phyloP scores from a whole-genome alignment of 1,140 invertebrate species.

The Wiebesia pumilae region DNA sequence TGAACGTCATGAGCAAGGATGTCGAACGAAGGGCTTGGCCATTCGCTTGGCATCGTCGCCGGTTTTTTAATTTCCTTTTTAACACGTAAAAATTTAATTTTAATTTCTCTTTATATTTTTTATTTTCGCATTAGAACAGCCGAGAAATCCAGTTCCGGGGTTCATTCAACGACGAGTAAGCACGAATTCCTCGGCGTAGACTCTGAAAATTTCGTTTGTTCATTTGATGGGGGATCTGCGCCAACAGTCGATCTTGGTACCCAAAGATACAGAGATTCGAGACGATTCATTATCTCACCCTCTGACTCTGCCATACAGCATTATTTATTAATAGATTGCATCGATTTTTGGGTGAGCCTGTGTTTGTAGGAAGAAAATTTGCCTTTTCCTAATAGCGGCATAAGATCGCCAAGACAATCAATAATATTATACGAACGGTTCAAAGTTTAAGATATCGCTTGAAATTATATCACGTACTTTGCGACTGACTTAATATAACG shows the following conservation, averaged over 20 bases:
- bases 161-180: neutral
- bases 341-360: neutral
- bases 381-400: neutral
- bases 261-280: slow-evolving; percentile 4
- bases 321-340: slow-evolving; percentile 32
- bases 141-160: neutral
- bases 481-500: slow-evolving; percentile 24
- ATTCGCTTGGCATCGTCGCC: slow-evolving; percentile 54
- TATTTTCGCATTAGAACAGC: neutral
- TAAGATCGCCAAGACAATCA: slow-evolving; percentile 32
- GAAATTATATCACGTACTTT: slow-evolving; percentile 29
- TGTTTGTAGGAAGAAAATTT: slow-evolving; percentile 18
- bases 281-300: slow-evolving; percentile 21
- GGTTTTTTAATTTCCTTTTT: slow-evolving; percentile 28
- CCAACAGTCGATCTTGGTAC: slow-evolving; percentile 43
- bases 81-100: slow-evolving; percentile 43
- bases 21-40: slow-evolving; percentile 47
- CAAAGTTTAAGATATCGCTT: slow-evolving; percentile 40
- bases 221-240: slow-evolving; percentile 20
- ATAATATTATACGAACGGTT: slow-evolving; percentile 46
- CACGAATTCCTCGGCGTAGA: neutral
- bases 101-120: slow-evolving; percentile 6
- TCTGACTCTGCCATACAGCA: slow-evolving; percentile 35
- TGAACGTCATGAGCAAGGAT: slow-evolving; percentile 48
- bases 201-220: neutral